phyloP scores from a whole-genome alignment of 2,888 invertebrate genomes.

The Gari tellinella region DNA sequence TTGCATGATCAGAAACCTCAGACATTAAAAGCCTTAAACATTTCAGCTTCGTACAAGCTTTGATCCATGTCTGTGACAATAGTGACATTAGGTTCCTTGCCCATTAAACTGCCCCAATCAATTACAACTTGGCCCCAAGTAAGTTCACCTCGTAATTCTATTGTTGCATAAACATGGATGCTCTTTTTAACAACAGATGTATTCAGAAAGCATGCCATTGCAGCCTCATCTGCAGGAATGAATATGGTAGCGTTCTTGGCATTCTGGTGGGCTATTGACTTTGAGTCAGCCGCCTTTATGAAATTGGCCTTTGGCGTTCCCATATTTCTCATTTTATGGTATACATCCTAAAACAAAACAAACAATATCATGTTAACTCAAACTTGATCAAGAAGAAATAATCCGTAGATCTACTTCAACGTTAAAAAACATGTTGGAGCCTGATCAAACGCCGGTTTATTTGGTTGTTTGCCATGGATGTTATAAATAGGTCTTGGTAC shows the following conservation, averaged over 20 bases:
- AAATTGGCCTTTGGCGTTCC: conserved; percentile 41
- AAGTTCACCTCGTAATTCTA: conserved; percentile 45
- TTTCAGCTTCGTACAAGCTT: conserved; percentile 41
- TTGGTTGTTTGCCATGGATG: too few relatives aligned
- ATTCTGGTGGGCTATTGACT: conserved; percentile 3
- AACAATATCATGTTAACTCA: neutral
- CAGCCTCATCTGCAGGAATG: conserved; percentile 42
- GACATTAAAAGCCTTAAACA: conserved; percentile 15
- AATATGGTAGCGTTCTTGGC: neutral
- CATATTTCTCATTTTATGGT: conserved; percentile 17
- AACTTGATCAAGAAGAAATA: too few relatives aligned
- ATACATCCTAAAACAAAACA: conserved; percentile 28
- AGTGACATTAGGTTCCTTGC: conserved; percentile 42
- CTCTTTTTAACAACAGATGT: conserved; percentile 43
- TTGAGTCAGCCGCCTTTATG: conserved; percentile 32
- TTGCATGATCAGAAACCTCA: too few relatives aligned
- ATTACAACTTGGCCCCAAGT: conserved; percentile 60
- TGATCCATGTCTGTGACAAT: conserved; percentile 49
- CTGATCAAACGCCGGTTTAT: too few relatives aligned
- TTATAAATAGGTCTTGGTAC: too few relatives aligned
- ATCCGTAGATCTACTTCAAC: too few relatives aligned
- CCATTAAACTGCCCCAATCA: conserved; percentile 40
- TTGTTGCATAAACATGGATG: conserved; percentile 38
- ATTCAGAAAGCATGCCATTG: conserved; percentile 40
- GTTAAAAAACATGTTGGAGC: too few relatives aligned